A percentile compares a stretch with the other conserved stretches of the same genome.
phyloP scores from a whole-genome alignment of 2,113 vertebrate genomes.

The Proteles cristata region DNA sequence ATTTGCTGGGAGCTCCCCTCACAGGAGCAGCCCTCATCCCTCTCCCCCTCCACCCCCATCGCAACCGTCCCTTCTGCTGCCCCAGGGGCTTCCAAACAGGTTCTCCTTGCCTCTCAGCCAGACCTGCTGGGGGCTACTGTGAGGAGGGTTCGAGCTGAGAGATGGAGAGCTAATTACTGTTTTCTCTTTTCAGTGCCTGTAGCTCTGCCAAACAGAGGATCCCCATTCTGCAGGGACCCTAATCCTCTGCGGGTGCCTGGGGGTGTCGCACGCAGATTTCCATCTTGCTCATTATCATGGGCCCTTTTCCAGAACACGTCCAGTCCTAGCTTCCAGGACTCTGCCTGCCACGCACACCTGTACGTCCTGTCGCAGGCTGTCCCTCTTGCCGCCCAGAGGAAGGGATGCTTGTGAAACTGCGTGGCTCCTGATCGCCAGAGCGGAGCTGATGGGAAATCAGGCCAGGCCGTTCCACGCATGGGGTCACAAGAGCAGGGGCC shows the following conservation, averaged over 20 bases:
- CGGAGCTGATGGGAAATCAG: not conserved
- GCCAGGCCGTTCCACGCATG: not conserved
- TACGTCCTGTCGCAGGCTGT: not conserved
- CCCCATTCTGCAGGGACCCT: slow-evolving; percentile 39
- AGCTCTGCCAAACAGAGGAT: slow-evolving; percentile 71
- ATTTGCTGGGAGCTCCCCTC: not conserved
- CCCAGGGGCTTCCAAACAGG: not conserved
- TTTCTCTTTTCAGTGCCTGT: slow-evolving; percentile 52
- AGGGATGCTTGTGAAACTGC: not conserved
- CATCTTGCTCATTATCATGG: slow-evolving; percentile 9
- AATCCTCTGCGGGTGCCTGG: slow-evolving; percentile 65
- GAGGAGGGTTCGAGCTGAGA: not conserved
- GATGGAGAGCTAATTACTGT: slow-evolving; percentile 62
- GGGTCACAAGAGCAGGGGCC: not conserved
- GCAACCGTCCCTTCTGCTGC: not conserved
- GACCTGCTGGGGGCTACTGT: not conserved
- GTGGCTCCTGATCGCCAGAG: too few relatives aligned
- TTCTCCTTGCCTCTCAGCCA: not conserved
- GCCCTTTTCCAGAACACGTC: not conserved
- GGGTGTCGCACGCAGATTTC: slow-evolving; percentile 66
- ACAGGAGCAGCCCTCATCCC: not conserved
- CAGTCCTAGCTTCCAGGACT: rapidly evolving
- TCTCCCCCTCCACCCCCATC: not conserved
- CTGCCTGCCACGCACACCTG: rapidly evolving
- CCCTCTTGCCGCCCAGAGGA: not conserved